Evolutionary conservation across 2,113 vertebrate genomes (phyloP), one percentile per base, ranked within the genome.

Genomic region (Monopterus albus): DNA sequence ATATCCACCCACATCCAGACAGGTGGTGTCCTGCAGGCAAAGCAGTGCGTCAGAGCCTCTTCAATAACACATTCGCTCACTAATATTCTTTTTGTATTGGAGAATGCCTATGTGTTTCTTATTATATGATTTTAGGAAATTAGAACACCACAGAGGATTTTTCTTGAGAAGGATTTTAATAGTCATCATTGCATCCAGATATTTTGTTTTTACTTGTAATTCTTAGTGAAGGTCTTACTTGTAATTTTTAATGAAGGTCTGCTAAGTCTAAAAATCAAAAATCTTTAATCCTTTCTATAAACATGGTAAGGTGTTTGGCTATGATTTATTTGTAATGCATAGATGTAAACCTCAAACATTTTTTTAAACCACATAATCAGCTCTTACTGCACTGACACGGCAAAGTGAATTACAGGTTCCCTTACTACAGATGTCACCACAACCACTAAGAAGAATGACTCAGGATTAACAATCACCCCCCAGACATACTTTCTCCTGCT

Each of bases 11-110:
- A 88, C 85, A 64, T 75, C 21, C 60, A 78, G 63, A 85, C 83
- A 89, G 85, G 87, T 87, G 84, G 83, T 36, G 18, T 87, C 82
- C 83, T 84, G 78, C 81, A 71, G 75, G 79, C 65, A 45, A 65
- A 74, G 78, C 62, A 76, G 72, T 61, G 79, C 39, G 55, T 77
- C 83, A 74, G 29, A 75, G 52, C 46, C 55, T 77, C 45, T 38
- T 77, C 57, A 57, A n/a, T 60, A 66, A 77, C 72, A 80, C 76
- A 28, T 75, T 72, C 67, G 57, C 70, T 72, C 61, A 10, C 78
- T 59, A 36, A 53, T 49, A 33, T 61, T 80, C 70, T 80, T 56
- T 60, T 72, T 67, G 56, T 55, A 43, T 47, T 68, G 42, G 70
- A 63, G 63, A 46, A 59, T 11, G 53, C 7, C 45, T 69, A n/a